These are phyloP conservation scores for Mizuhopecten yessoensis DNA, from an alignment of 1,140 invertebrate genomes.

Conservation along the genomic window DNA sequence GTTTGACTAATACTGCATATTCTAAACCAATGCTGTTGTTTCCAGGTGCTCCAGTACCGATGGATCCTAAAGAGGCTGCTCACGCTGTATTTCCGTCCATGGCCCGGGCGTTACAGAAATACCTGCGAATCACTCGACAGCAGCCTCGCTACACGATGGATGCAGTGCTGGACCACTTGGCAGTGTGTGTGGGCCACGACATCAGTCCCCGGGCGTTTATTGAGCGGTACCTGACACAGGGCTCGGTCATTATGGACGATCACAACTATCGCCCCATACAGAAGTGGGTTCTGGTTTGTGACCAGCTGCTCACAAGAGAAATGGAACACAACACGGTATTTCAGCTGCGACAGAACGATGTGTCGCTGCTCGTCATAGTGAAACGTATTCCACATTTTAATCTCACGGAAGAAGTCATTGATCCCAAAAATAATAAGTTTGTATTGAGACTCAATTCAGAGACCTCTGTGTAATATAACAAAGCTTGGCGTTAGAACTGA, in stretches of 20 bases:
- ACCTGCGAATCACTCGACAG: slow-evolving; percentile 96
- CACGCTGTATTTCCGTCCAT: slow-evolving; percentile 98
- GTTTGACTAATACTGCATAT: too few species aligned
- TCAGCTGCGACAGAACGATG: slow-evolving; percentile 95
- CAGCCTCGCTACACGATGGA: slow-evolving; percentile 97
- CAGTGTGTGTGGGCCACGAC: slow-evolving; percentile 95
- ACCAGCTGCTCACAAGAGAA: slow-evolving; percentile 93
- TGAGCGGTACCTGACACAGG: slow-evolving; percentile 85
- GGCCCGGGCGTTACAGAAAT: slow-evolving; percentile 97
- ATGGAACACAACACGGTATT: slow-evolving; percentile 91
- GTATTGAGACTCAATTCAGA: slow-evolving; percentile 96
- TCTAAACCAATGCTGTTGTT: slow-evolving; percentile 43
- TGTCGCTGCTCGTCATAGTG: slow-evolving; percentile 94
- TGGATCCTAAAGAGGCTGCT: slow-evolving; percentile 97
- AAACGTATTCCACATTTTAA: slow-evolving; percentile 95
- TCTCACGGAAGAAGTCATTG: slow-evolving; percentile 95
- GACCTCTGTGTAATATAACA: slow-evolving; percentile 91
- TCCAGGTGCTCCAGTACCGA: slow-evolving; percentile 86
- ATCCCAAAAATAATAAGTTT: slow-evolving; percentile 98
- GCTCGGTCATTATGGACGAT: slow-evolving; percentile 83
- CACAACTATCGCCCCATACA: slow-evolving; percentile 75
- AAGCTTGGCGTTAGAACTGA: not conserved
- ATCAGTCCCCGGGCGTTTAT: slow-evolving; percentile 96
- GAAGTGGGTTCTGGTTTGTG: slow-evolving; percentile 96
- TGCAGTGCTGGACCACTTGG: slow-evolving; percentile 93